phyloP scores from a whole-genome alignment of 2,113 vertebrate species.

The Piprites chloris region DNA sequence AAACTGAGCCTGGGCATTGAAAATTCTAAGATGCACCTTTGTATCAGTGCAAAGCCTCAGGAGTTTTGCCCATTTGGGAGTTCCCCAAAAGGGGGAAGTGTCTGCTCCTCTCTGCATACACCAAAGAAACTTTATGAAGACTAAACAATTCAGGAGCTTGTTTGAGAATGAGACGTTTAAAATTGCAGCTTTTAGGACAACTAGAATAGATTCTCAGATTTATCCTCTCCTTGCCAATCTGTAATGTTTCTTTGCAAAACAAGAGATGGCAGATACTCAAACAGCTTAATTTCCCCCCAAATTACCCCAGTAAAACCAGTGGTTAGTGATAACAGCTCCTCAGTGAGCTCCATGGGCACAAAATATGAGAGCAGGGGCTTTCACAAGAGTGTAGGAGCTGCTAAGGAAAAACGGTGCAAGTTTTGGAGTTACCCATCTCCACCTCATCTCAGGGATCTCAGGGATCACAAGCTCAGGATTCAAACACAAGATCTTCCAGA shows the following conservation, averaged over 20 bases:
- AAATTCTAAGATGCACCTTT: background rate
- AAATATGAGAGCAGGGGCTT: background rate
- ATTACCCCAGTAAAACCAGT: background rate
- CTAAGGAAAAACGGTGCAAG: background rate
- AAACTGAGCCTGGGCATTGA: background rate
- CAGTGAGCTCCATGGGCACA: background rate
- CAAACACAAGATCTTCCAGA: background rate
- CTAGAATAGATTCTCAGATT: background rate
- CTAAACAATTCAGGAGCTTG: background rate
- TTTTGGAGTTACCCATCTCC: background rate
- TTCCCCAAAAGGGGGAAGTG: background rate
- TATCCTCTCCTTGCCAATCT: background rate
- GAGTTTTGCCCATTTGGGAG: background rate
- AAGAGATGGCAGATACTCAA: background rate
- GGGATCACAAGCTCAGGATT: background rate
- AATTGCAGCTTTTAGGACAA: background rate
- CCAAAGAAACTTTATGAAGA: background rate
- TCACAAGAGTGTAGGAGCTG: background rate
- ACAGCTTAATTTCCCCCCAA: background rate
- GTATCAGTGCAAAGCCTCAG: background rate
- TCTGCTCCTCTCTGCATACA: background rate
- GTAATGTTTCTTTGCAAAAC: background rate
- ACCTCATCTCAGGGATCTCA: background rate
- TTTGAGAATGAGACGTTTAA: background rate
- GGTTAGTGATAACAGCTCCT: background rate